Conservation (phyloP, 2,113 vertebrate species). For the Craseonycteris thonglongyai region DNA sequence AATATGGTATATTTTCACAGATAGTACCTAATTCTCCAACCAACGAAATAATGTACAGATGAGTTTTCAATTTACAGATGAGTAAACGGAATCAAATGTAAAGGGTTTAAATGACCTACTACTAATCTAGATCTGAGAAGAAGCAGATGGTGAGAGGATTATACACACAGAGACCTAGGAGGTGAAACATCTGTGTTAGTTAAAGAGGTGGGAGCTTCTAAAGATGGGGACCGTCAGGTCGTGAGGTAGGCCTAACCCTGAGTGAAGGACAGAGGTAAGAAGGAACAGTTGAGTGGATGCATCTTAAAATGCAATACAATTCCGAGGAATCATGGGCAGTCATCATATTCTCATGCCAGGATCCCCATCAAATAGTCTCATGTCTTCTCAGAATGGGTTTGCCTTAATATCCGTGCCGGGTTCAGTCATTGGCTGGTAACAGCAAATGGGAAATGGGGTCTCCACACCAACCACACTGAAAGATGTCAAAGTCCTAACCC, state of each 20-base stretch:
- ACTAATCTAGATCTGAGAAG: background rate
- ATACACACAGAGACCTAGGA: background rate
- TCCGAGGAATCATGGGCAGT: background rate
- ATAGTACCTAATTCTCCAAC: background rate
- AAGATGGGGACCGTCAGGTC: background rate
- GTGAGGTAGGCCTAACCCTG: no score
- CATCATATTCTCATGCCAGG: background rate
- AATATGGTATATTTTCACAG: background rate
- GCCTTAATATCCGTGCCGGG: background rate
- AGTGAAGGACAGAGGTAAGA: background rate
- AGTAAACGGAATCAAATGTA: background rate
- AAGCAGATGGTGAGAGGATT: background rate
- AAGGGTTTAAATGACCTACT: background rate
- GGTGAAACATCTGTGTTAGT: background rate
- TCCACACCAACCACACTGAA: background rate
- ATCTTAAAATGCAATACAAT: background rate
- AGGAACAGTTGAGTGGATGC: background rate
- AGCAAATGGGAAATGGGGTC: background rate
- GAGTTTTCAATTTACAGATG: background rate
- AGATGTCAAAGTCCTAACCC: background rate
- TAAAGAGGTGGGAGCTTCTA: background rate
- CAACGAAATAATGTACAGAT: background rate
- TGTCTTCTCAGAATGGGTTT: background rate
- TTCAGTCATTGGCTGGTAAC: background rate
- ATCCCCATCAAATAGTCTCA: background rate